These are phyloP conservation scores for Cyphomyrmex costatus DNA, from an alignment of 1,140 invertebrate species.

Conservation along the genomic window DNA sequence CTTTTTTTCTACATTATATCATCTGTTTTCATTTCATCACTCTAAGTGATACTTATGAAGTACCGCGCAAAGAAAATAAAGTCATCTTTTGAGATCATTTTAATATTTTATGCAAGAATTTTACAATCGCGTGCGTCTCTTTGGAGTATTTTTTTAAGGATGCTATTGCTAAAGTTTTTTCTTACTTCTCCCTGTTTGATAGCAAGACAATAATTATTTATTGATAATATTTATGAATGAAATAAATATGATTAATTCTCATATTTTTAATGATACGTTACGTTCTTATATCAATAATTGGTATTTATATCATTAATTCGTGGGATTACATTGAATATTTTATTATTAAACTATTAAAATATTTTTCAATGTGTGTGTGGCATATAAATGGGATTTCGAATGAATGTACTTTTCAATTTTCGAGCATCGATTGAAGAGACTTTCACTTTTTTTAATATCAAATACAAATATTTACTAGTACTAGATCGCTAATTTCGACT, in stretches of 20 bases:
- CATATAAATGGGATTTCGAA: background rate
- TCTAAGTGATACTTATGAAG: constrained; percentile 2
- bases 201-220: background rate
- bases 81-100: background rate
- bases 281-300: background rate
- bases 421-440: background rate
- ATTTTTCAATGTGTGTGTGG: background rate
- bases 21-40: constrained; percentile 47
- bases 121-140: background rate
- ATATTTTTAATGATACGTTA: background rate
- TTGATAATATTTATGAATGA: constrained; percentile 5
- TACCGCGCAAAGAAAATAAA: constrained; percentile 13
- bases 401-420: constrained; percentile 15
- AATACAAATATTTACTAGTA: too few species aligned
- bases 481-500: too few species aligned
- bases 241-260: background rate
- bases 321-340: constrained; percentile 1
- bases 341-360: background rate
- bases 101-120: background rate
- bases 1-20: background rate
- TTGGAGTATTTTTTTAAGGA: background rate
- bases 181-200: background rate
- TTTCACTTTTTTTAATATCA: background rate
- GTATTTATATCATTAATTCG: background rate
- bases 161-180: background rate